These are phyloP conservation scores for Punctoribates punctum DNA, from an alignment of 2,888 invertebrate genomes.

Conservation along the genomic window DNA sequence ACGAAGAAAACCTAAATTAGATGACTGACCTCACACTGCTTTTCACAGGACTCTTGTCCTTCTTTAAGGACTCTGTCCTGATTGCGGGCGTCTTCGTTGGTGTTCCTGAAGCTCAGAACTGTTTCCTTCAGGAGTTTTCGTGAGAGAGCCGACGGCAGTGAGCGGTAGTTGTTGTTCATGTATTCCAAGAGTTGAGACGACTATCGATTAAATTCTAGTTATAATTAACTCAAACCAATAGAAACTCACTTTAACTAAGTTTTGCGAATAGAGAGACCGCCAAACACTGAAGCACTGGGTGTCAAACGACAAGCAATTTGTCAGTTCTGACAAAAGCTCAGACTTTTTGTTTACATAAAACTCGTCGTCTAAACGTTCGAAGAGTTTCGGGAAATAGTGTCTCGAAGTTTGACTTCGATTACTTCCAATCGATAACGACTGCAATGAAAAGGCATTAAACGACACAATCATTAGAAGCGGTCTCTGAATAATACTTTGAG, in stretches of 20 bases:
- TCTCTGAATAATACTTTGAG: not conserved
- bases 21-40: not conserved
- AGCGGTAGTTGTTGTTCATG: conserved; percentile 52
- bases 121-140: conserved; percentile 57
- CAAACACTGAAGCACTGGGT: conserved; percentile 65
- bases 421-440: conserved; percentile 14
- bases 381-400: not conserved
- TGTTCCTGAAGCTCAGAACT: conserved; percentile 57
- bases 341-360: not conserved
- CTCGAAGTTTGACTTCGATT: not conserved
- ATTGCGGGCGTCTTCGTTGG: conserved; percentile 52
- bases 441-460: not conserved
- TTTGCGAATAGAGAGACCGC: conserved; percentile 66
- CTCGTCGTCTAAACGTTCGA: not conserved
- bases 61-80: conserved; percentile 49
- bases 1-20: not conserved
- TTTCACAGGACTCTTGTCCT: conserved; percentile 44
- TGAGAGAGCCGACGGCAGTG: conserved; percentile 49
- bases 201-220: conserved; percentile 25
- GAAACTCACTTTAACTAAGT: conserved; percentile 61
- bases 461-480: too few relatives aligned
- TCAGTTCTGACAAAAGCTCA: conserved; percentile 58
- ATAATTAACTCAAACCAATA: conserved; percentile 49
- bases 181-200: conserved; percentile 60
- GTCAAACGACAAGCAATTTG: conserved; percentile 63